Base-by-base conservation (phyloP, 1,140 invertebrate species). In the Anastrepha ludens region DNA sequence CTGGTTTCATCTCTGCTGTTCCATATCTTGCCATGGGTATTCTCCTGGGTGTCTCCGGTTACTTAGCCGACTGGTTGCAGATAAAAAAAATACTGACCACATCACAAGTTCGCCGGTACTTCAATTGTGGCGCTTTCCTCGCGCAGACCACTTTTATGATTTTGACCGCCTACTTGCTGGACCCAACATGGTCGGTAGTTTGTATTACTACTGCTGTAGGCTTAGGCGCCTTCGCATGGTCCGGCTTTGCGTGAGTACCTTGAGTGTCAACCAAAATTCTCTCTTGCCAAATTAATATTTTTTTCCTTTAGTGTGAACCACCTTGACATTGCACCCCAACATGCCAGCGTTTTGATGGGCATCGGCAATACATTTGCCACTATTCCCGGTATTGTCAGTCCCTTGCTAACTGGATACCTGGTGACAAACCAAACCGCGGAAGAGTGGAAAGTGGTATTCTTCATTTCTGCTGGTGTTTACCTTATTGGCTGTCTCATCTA, bases 291-390 rank as follows among this genome's bases (percentile, higher is more conserved):
- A 59, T 7, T 20, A 47, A 29, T 20, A 65, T 13, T 87, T 87
- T 74, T 64, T 4, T 89, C 29, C 89, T 89, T 74, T 92, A 97
- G 96, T 92, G 97, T 98, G 5, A 98, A 98, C 93, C 97, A 97
- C 91, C 93, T 98, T 91, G 97, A 98, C 92, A 96, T 98, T 89
- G 97, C 97, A 11, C 97, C 97, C 39, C 96, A 96, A 90, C 96
- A 96, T 92, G 96, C 96, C 1, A 96, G 96, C 90, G 95, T 97
- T 4, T 91, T 98, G 50, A 98, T 98, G 97, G 98, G 97, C 2
- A 94, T 98, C 47, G 97, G 97, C 3, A 98, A 98, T 93, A 98
- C 97, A 1, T 94, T 98, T 89, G 97, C 97, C 0, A 98, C 97
- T 0, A 92, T 98, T 88, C 97, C 97, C 60, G 98, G 98, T 41